Evolutionary conservation across 2,888 invertebrate genomes (phyloP).

Genomic region (Eucera pruinosa): DNA sequence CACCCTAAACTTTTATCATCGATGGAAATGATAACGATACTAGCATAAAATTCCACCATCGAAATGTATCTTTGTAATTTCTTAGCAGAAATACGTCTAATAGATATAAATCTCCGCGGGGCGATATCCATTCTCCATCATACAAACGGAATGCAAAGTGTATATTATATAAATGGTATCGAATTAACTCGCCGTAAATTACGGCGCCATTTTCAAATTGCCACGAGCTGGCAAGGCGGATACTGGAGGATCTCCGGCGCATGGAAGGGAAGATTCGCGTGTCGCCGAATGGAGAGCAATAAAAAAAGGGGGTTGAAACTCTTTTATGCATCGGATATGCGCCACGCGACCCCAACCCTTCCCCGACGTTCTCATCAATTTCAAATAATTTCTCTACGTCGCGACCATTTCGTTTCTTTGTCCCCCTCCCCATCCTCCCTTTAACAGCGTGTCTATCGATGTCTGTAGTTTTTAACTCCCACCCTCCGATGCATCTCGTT

Average conservation of each 20-base stretch:
- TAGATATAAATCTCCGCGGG: slow-evolving; percentile 12
- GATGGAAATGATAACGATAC: too few species aligned
- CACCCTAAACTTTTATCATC: too few species aligned
- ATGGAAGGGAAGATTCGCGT: slow-evolving; percentile 49
- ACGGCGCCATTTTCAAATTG: slow-evolving; percentile 48
- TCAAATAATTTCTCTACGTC: slow-evolving; percentile 75
- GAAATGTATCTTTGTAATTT: too few species aligned
- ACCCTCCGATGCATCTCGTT: slow-evolving; percentile 15
- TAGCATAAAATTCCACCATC: background rate
- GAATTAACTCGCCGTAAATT: slow-evolving; percentile 50
- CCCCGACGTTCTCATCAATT: slow-evolving; percentile 77
- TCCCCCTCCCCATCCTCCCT: background rate
- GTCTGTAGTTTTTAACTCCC: slow-evolving; percentile 40
- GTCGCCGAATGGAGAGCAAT: slow-evolving; percentile 66
- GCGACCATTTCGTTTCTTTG: slow-evolving; percentile 47
- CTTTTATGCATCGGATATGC: slow-evolving; percentile 63
- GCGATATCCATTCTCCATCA: background rate
- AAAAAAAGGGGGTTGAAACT: slow-evolving; percentile 67
- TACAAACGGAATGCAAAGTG: background rate
- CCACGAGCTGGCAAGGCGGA: slow-evolving; percentile 28
- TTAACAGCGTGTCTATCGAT: slow-evolving; percentile 30
- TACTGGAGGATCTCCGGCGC: slow-evolving; percentile 26
- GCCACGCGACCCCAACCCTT: slow-evolving; percentile 77
- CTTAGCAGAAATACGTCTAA: background rate
- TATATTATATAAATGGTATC: slow-evolving; percentile 34